phyloP scores from a whole-genome alignment of 2,797 vertebrate species.

The Enteromius argenteus region DNA sequence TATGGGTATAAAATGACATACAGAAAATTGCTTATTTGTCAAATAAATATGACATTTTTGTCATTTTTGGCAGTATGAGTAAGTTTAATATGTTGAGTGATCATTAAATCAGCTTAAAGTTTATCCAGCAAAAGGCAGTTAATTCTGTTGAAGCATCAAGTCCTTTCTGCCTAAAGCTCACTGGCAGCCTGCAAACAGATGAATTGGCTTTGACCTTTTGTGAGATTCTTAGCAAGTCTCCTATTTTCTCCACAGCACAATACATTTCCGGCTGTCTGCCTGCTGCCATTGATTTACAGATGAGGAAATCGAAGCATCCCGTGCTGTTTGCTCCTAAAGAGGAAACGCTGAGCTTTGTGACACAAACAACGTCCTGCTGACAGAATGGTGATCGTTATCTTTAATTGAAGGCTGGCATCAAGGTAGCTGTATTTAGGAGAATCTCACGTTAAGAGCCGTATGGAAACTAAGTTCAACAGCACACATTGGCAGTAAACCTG shows the following conservation, averaged over 20 bases:
- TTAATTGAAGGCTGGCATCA: slow-evolving; percentile 65
- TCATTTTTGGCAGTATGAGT: neutral
- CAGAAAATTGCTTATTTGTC: neutral
- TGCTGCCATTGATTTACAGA: slow-evolving; percentile 69
- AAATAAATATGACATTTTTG: neutral
- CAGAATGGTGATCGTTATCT: slow-evolving; percentile 75
- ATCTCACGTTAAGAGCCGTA: slow-evolving; percentile 62
- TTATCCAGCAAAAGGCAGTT: neutral
- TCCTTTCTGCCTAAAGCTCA: slow-evolving; percentile 30
- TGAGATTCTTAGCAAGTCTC: slow-evolving; percentile 60
- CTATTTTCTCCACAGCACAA: slow-evolving; percentile 54
- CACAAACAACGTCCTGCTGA: slow-evolving; percentile 70
- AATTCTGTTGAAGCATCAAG: neutral
- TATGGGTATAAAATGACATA: no score
- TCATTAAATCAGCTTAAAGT: neutral
- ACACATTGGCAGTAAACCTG: neutral
- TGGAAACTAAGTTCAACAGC: slow-evolving; percentile 60
- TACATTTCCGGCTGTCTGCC: slow-evolving; percentile 66
- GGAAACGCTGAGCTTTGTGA: slow-evolving; percentile 62
- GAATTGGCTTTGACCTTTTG: slow-evolving; percentile 70
- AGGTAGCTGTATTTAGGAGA: slow-evolving; percentile 65
- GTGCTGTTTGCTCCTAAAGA: slow-evolving; percentile 68
- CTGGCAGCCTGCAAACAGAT: slow-evolving; percentile 50
- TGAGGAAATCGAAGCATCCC: slow-evolving; percentile 67
- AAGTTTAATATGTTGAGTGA: neutral